Base-by-base conservation (phyloP, 2,888 invertebrate genomes). In the Lutraria lutraria region DNA sequence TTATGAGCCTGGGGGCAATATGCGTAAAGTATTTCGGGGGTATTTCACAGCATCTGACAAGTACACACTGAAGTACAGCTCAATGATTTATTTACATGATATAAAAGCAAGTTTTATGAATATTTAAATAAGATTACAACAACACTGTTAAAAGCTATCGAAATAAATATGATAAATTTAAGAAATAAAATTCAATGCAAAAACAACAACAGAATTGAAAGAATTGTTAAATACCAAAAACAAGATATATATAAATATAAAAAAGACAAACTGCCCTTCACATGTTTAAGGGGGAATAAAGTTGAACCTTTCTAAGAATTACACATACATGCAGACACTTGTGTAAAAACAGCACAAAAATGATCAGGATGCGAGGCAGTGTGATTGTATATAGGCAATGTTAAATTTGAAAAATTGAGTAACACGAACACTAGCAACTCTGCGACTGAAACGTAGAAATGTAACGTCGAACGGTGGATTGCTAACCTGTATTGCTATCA, bases 401-500 rank as follows among this genome's bases (percentile, higher is more conserved):
- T 88, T 84, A 82, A 81, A 88, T 68, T 86, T 43, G 68, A 84
- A 87, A n/a, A 86, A 88, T 88, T 72, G 86, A 90, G 90, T 90
- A 87, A 86, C 90, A 90, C 87, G 87, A 88, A 88, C 90, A 89
- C 89, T 87, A 81, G 89, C 88, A 90, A 88, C 56, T 88, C 87
- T 90, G 86, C 86, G 83, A 90, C 84, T 88, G 88, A 88, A 90
- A 85, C 63, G 82, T 82, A 90, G 86, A 90, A 90, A 90, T 88
- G 72, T 52, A 92, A 92, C 89, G 81, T 90, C 89, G 72, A 91
- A 91, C 91, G 83, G 89, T 91, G 89, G 91, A 90, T 72, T 83
- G 92, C 95, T 95, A 94, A 96, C 96, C 97, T 95, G 96, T 96
- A 89, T 95, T 96, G 93, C 95, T 96, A 95, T 97, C 97, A 94